These are phyloP conservation scores for Drosophila anomelani DNA, from an alignment of 2,888 invertebrate species.

Conservation along the genomic window DNA sequence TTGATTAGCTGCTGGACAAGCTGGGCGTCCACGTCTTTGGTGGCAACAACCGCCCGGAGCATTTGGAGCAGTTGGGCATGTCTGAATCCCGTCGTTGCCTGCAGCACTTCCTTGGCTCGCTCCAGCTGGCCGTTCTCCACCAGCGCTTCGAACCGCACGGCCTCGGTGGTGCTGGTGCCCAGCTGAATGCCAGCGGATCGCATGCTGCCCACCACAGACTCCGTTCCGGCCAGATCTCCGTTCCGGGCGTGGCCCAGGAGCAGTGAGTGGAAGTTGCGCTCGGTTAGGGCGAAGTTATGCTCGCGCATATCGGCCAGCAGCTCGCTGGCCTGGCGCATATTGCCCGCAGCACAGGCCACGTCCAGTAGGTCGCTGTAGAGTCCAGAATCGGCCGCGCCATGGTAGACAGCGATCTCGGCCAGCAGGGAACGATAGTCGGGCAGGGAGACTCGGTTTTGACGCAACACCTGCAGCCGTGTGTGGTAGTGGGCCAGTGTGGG, in stretches of 20 bases:
- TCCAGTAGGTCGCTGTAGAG: conserved; percentile 87
- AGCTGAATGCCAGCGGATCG: conserved; percentile 85
- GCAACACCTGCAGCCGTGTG: conserved; percentile 86
- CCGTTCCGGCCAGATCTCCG: conserved; percentile 84
- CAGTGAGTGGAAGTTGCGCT: conserved; percentile 87
- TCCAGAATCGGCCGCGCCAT: conserved; percentile 67
- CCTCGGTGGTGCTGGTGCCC: conserved; percentile 86
- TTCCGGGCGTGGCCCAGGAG: conserved; percentile 86
- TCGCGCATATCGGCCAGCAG: conserved; percentile 88
- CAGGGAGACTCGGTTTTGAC: conserved; percentile 86
- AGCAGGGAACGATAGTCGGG: conserved; percentile 67
- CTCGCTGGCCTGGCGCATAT: conserved; percentile 86
- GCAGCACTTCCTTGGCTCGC: conserved; percentile 69
- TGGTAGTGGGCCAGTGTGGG: conserved; percentile 84
- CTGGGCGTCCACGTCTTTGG: conserved; percentile 30
- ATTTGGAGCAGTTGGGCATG: conserved; percentile 73
- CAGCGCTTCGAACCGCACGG: conserved; percentile 85
- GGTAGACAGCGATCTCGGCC: conserved; percentile 84
- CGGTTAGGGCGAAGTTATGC: conserved; percentile 86
- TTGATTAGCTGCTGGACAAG: conserved; percentile 68
- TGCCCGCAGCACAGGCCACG: conserved; percentile 86
- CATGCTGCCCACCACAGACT: conserved; percentile 87
- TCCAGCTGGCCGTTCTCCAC: conserved; percentile 85
- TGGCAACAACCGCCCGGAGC: conserved; percentile 47
- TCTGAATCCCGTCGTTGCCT: conserved; percentile 57